phyloP scores from a whole-genome alignment of 2,113 vertebrate species.

The Arizona elegans region DNA sequence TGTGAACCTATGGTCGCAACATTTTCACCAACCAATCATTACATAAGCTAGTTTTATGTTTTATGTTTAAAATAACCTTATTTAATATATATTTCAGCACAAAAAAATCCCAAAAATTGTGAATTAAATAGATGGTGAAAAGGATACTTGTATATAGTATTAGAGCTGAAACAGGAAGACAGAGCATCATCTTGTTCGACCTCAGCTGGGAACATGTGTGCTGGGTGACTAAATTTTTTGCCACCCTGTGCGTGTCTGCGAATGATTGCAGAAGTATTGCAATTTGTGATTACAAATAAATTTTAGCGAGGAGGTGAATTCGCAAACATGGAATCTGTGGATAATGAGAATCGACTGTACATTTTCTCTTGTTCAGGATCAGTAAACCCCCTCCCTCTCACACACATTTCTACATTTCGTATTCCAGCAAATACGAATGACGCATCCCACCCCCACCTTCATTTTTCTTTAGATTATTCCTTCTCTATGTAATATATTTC shows the following conservation, averaged over 20 bases:
- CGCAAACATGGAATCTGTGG: not conserved
- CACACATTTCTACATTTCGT: no score
- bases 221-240: no score
- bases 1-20: not conserved
- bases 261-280: no score
- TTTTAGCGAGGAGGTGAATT: not conserved
- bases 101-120: no score
- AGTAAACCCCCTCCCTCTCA: not conserved
- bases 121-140: no score
- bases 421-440: not conserved
- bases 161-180: no score
- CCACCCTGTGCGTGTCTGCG: no score
- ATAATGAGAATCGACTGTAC: not conserved
- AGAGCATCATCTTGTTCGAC: no score
- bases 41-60: not conserved
- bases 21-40: not conserved
- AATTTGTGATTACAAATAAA: not conserved
- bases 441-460: not conserved
- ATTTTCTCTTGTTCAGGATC: not conserved
- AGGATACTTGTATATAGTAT: no score
- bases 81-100: no score
- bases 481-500: not conserved
- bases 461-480: not conserved
- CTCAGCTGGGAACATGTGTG: no score
- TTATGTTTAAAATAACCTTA: not conserved